phyloP scores from a whole-genome alignment of 2,113 vertebrate species.

The Phalacrocorax aristotelis region DNA sequence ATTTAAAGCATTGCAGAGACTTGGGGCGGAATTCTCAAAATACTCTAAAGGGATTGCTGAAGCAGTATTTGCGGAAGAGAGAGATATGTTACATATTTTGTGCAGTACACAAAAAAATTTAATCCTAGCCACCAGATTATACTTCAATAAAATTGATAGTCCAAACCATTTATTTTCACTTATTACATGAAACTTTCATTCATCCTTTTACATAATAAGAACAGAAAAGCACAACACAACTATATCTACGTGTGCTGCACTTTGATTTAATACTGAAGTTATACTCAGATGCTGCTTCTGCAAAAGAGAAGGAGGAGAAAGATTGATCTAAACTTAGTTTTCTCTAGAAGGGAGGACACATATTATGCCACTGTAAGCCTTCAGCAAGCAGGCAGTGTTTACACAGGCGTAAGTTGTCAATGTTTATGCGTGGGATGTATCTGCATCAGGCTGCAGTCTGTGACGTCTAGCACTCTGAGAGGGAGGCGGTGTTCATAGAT shows the following conservation, averaged over 20 bases:
- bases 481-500: background rate
- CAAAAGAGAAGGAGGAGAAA: background rate
- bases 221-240: background rate
- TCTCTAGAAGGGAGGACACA: background rate
- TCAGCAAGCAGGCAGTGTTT: background rate
- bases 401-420: background rate
- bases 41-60: background rate
- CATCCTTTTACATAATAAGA: background rate
- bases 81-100: background rate
- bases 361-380: background rate
- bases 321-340: background rate
- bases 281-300: background rate
- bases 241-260: rapidly evolving
- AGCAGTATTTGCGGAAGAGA: background rate
- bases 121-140: background rate
- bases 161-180: background rate
- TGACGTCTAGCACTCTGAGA: background rate
- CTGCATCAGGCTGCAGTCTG: background rate
- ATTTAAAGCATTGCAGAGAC: background rate
- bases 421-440: background rate
- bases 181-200: background rate
- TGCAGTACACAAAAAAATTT: background rate
- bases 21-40: background rate
- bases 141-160: background rate
- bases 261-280: background rate